Evolutionary conservation across 64 coral and sea anemone genomes (phyloP).

Genomic region (Porites australiensis): DNA sequence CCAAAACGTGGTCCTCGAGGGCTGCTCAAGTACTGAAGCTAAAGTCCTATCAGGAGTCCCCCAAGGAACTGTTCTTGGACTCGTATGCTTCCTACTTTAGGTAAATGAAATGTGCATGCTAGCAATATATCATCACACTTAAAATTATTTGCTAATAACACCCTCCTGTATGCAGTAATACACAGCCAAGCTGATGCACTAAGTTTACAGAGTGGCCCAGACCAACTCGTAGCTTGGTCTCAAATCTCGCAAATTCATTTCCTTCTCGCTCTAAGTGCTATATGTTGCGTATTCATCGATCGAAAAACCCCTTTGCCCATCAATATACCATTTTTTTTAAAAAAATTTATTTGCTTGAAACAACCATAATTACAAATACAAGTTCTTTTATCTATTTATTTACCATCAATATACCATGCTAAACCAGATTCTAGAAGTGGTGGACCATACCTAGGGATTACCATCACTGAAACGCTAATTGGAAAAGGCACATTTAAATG

Average conservation of each 20-base stretch:
- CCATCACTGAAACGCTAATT: slow-evolving; percentile 56
- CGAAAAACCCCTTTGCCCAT: background rate
- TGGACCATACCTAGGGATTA: slow-evolving; percentile 59
- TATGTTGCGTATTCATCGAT: background rate
- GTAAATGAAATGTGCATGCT: no score
- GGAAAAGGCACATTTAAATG: slow-evolving; percentile 39
- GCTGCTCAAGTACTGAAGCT: no score
- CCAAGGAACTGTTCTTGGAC: no score
- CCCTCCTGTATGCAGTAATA: slow-evolving; percentile 17
- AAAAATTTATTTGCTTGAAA: no score
- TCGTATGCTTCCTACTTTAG: no score
- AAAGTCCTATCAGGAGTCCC: no score
- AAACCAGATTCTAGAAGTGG: background rate
- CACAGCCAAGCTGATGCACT: slow-evolving; percentile 8
- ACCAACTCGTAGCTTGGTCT: background rate
- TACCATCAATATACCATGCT: background rate
- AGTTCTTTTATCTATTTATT: no score
- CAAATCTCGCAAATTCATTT: background rate
- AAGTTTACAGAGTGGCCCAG: background rate
- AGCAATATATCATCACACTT: background rate
- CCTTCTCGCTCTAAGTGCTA: background rate
- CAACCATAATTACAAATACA: no score
- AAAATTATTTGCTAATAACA: slow-evolving; percentile 19
- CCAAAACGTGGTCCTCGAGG: no score
- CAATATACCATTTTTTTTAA: no score